Percentiles rank a stretch among this genome's conserved stretches.
These are phyloP conservation scores for Sturmia bella DNA, from an alignment of 2,888 invertebrate species.

Conservation along the genomic window DNA sequence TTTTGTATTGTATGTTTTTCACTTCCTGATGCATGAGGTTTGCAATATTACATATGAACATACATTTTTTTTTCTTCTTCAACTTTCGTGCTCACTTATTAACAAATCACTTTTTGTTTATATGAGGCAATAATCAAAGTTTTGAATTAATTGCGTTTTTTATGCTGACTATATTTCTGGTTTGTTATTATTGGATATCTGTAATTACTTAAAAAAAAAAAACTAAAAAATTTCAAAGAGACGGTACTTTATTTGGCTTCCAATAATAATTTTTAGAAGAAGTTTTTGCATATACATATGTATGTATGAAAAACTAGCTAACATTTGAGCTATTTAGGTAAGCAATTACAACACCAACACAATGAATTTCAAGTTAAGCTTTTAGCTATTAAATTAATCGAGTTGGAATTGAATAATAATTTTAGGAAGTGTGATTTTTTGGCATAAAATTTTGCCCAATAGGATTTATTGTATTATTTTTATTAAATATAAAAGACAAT, in stretches of 20 bases:
- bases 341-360: no score
- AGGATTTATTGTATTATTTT: no score
- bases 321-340: no score
- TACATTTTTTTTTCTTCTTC: slow-evolving; percentile 15
- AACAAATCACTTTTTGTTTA: slow-evolving; percentile 67
- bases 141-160: slow-evolving; percentile 42
- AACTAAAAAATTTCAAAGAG: neutral
- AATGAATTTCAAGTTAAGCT: no score
- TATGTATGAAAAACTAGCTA: no score
- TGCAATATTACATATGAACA: slow-evolving; percentile 32
- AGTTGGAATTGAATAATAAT: no score
- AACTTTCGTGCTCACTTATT: slow-evolving; percentile 43
- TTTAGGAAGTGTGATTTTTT: no score
- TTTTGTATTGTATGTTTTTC: slow-evolving; percentile 51
- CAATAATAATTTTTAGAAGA: neutral
- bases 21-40: slow-evolving; percentile 65
- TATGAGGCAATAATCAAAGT: slow-evolving; percentile 39
- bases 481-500: no score
- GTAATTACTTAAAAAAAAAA: slow-evolving; percentile 8
- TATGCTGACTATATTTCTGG: slow-evolving; percentile 36
- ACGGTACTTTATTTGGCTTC: slow-evolving; percentile 19
- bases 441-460: no score
- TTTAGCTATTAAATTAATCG: no score
- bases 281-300: no score
- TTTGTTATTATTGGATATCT: slow-evolving; percentile 23